Percentiles rank a stretch among this genome's conserved stretches.
Evolutionary conservation across 2,888 invertebrate genomes (phyloP).

Genomic region (Oasisia sp.): DNA sequence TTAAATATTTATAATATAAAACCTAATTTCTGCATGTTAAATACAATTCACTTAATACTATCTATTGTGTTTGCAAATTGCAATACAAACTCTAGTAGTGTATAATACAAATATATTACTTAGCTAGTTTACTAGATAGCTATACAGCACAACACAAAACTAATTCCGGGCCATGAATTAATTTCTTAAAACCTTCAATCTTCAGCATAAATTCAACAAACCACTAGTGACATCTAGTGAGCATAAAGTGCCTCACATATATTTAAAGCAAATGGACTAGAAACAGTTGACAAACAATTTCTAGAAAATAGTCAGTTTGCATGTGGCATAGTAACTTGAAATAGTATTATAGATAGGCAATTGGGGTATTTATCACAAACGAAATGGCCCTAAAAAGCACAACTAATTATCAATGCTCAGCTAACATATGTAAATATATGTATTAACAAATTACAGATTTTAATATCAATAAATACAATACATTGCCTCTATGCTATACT

Average conservation of each 20-base stretch:
- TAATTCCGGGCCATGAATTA: not conserved
- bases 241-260: not conserved
- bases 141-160: not conserved
- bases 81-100: not conserved
- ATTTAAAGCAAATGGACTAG: not conserved
- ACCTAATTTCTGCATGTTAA: slow-evolving; percentile 1
- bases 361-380: not conserved
- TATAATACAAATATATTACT: slow-evolving; percentile 13
- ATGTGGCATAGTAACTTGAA: no score
- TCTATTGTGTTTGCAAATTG: not conserved
- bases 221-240: not conserved
- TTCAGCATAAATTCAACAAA: not conserved
- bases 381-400: not conserved
- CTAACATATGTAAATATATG: not conserved
- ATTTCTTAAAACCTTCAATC: not conserved
- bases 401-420: not conserved
- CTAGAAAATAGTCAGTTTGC: not conserved
- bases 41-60: not conserved
- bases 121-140: not conserved
- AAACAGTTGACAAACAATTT: not conserved
- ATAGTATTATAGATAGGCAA: not conserved
- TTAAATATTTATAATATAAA: not conserved
- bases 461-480: slow-evolving; percentile 6
- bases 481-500: not conserved
- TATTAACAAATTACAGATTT: not conserved